phyloP scores from a whole-genome alignment of 1,140 invertebrate species.

The Lucilia cuprina region DNA sequence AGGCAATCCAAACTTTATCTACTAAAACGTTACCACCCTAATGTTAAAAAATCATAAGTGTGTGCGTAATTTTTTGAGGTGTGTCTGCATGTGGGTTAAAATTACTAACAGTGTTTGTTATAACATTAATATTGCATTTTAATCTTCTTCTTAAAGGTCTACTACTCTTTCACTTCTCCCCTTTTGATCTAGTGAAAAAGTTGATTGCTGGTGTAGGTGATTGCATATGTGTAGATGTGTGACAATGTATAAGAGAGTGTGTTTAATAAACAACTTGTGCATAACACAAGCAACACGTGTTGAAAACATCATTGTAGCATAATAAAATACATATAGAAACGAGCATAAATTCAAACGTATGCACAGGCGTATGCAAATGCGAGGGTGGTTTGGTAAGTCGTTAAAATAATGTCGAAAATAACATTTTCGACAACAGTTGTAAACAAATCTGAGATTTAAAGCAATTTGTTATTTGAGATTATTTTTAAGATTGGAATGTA shows the following conservation, averaged over 20 bases:
- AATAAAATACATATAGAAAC: neutral
- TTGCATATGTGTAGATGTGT: neutral
- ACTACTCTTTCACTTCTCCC: neutral
- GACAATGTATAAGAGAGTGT: constrained; percentile 15
- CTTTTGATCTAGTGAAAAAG: neutral
- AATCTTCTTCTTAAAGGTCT: neutral
- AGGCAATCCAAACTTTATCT: too few species aligned
- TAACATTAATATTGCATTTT: constrained; percentile 15
- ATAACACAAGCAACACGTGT: constrained; percentile 33
- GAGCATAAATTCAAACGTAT: neutral
- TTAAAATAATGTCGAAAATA: too few species aligned
- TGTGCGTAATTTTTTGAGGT: too few species aligned
- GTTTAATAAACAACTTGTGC: constrained; percentile 30
- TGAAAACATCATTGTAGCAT: constrained; percentile 20
- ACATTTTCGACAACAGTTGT: too few species aligned
- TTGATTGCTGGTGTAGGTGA: neutral
- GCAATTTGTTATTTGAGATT: too few species aligned
- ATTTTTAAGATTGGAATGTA: too few species aligned
- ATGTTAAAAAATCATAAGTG: too few species aligned
- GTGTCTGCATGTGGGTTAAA: neutral
- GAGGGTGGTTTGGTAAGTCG: too few species aligned
- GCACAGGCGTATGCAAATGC: neutral
- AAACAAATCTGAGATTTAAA: too few species aligned
- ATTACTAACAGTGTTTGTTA: neutral
- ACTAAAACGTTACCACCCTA: too few species aligned